These are phyloP conservation scores for Zele albiditarsus DNA, from an alignment of 2,888 invertebrate genomes.

Conservation along the genomic window DNA sequence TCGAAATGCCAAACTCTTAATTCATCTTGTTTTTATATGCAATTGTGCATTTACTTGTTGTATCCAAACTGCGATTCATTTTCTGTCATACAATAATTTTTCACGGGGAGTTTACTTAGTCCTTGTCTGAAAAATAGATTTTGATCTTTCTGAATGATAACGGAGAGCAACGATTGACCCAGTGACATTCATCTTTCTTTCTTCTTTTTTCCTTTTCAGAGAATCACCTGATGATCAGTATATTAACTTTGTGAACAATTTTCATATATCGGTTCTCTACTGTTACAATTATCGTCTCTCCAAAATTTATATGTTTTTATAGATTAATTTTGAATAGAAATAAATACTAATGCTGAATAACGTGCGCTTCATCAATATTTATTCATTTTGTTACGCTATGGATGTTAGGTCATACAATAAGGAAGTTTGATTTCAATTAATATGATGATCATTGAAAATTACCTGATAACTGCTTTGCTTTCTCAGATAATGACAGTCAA, in stretches of 20 bases:
- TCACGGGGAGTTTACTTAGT: no score
- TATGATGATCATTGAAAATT: slow-evolving; percentile 43
- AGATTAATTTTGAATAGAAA: slow-evolving; percentile 5
- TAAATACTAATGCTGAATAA: background rate
- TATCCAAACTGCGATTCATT: no score
- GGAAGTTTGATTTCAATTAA: slow-evolving; percentile 20
- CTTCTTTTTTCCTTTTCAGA: background rate
- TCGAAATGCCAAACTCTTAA: background rate
- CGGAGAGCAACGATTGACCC: background rate
- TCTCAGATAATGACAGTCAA: slow-evolving; percentile 77
- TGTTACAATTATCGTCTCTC: background rate
- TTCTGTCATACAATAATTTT: no score
- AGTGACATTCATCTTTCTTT: no score
- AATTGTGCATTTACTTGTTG: no score
- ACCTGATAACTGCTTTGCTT: slow-evolving; percentile 57
- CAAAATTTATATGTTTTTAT: background rate
- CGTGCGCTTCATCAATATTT: background rate
- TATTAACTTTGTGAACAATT: background rate
- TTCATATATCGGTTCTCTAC: background rate
- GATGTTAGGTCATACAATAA: background rate
- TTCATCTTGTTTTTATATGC: no score
- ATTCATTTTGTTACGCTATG: background rate
- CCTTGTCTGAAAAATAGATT: no score
- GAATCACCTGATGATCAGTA: slow-evolving; percentile 18
- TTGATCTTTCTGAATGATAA: background rate